Percentiles rank a stretch among this genome's conserved stretches.
These are phyloP conservation scores for Palaemon carinicauda DNA, from an alignment of 1,140 invertebrate genomes.

Conservation along the genomic window DNA sequence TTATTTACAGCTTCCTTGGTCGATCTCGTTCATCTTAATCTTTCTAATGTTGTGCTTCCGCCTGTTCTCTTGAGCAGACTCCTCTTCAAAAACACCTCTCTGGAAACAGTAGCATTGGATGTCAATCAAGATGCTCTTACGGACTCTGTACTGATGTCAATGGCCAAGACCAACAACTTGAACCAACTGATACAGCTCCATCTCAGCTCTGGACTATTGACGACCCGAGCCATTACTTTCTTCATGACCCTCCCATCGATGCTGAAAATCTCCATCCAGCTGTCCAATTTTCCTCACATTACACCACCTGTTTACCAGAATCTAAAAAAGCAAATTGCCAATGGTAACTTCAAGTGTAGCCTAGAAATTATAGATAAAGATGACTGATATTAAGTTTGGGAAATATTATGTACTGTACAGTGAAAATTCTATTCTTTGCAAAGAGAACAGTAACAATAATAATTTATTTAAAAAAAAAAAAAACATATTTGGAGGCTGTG, in stretches of 20 bases:
- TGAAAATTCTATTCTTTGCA: no score
- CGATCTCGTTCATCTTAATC: constrained; percentile 3
- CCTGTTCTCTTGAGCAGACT: neutral
- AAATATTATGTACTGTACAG: no score
- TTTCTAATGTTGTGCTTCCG: neutral
- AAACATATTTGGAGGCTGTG: no score
- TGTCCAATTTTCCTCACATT: neutral
- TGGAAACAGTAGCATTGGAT: constrained; percentile 5
- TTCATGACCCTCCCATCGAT: neutral
- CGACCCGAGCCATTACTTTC: neutral
- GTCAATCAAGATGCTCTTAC: constrained; percentile 7
- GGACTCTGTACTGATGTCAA: neutral
- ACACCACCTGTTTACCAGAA: neutral
- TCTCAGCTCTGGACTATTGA: neutral
- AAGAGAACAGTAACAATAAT: no score
- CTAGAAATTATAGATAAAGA: neutral
- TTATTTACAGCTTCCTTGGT: neutral
- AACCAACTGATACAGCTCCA: neutral
- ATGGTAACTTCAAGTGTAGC: constrained; percentile 16
- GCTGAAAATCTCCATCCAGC: neutral
- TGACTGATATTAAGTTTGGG: neutral
- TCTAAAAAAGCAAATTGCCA: neutral
- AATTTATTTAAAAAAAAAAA: no score
- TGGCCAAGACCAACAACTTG: neutral
- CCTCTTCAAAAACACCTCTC: neutral